Conservation (phyloP, 2,888 invertebrate genomes). For the Nebria salina region DNA sequence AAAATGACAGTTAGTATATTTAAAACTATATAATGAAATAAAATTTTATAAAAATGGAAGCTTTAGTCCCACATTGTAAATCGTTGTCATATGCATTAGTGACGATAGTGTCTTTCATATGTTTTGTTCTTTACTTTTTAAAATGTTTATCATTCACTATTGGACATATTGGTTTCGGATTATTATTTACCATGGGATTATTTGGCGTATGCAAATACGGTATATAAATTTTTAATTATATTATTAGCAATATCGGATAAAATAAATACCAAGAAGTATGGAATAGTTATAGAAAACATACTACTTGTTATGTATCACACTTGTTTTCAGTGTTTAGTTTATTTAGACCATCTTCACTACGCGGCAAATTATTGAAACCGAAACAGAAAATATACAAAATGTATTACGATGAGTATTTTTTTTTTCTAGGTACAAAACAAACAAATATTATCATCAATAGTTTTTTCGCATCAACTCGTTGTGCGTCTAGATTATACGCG, state of each 20-base stretch:
- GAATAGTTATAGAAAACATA: too few relatives aligned
- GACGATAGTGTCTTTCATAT: constrained; percentile 5
- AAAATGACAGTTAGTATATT: background rate
- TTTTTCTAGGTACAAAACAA: background rate
- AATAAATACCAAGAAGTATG: too few relatives aligned
- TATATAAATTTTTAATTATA: background rate
- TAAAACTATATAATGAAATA: background rate
- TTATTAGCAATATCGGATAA: background rate
- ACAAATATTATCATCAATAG: background rate
- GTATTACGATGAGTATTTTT: background rate
- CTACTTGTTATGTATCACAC: too few relatives aligned
- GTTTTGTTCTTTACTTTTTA: background rate
- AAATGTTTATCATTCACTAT: constrained; percentile 10
- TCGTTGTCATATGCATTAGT: constrained; percentile 12
- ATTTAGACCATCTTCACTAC: too few relatives aligned
- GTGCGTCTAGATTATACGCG: background rate
- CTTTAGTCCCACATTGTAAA: background rate
- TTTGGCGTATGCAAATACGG: constrained; percentile 24
- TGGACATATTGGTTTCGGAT: constrained; percentile 18
- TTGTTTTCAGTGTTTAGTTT: too few relatives aligned
- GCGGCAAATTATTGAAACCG: too few relatives aligned
- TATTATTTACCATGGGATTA: constrained; percentile 8
- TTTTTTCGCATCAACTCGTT: background rate
- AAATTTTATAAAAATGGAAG: background rate
- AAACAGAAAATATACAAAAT: too few relatives aligned